phyloP scores from a whole-genome alignment of 2,888 invertebrate genomes.

The Drosophila kanekoi region DNA sequence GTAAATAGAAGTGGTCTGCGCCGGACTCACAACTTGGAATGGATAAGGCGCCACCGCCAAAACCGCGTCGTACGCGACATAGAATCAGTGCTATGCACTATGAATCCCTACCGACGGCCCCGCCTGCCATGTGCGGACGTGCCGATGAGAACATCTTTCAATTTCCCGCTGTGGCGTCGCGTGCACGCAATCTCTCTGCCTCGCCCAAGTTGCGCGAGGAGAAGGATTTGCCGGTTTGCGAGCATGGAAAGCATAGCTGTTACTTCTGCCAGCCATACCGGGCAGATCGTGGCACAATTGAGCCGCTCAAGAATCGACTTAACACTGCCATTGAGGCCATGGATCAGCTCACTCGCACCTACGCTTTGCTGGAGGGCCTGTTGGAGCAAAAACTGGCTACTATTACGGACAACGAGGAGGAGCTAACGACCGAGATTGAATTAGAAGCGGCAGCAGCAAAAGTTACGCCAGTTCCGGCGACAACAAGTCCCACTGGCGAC shows the following conservation, averaged over 20 bases:
- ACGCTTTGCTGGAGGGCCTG: constrained; percentile 89
- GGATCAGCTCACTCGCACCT: constrained; percentile 92
- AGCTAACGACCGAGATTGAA: constrained; percentile 12
- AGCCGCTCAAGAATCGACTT: constrained; percentile 86
- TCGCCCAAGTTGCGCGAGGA: constrained; percentile 73
- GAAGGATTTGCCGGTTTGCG: constrained; percentile 70
- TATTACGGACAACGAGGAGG: constrained; percentile 65
- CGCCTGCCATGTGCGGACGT: constrained; percentile 74
- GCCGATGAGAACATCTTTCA: constrained; percentile 75
- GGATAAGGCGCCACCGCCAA: constrained; percentile 64
- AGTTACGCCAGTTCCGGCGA: background rate
- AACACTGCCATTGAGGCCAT: constrained; percentile 87
- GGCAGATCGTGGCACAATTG: constrained; percentile 82
- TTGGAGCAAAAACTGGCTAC: constrained; percentile 86
- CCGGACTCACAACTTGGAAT: constrained; percentile 27
- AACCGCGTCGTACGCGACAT: constrained; percentile 65
- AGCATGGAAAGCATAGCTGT: constrained; percentile 72
- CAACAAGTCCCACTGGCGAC: constrained; percentile 29
- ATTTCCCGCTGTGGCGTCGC: constrained; percentile 74
- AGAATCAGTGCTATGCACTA: constrained; percentile 52
- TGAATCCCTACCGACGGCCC: constrained; percentile 79
- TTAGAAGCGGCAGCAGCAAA: background rate
- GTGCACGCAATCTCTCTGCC: constrained; percentile 69
- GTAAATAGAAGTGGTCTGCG: constrained; percentile 25
- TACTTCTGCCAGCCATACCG: constrained; percentile 75